Conservation (phyloP, 2,113 vertebrate genomes). For the Chionodraco myersi region DNA sequence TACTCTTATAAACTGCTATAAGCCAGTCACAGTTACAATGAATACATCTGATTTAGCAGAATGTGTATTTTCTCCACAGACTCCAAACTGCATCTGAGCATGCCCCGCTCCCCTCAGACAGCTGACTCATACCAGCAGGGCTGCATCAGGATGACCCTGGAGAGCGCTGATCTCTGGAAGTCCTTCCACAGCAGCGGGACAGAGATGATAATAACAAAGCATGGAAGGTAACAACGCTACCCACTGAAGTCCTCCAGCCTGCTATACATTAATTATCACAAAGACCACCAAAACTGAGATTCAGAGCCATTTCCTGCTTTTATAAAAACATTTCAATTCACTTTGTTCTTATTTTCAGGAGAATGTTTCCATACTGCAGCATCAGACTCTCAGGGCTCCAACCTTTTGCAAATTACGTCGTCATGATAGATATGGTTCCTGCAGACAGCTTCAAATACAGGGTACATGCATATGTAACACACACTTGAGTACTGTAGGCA, state of each 20-base stretch:
- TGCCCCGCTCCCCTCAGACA: slow-evolving; percentile 29
- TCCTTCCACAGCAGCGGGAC: slow-evolving; percentile 87
- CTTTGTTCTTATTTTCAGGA: slow-evolving; percentile 67
- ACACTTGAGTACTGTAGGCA: too few species aligned
- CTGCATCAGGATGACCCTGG: slow-evolving; percentile 82
- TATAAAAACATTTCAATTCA: neutral
- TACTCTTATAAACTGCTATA: neutral
- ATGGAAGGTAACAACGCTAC: slow-evolving; percentile 81
- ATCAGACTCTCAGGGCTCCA: slow-evolving; percentile 85
- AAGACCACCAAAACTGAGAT: neutral
- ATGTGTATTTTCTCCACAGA: slow-evolving; percentile 59
- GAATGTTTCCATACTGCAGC: slow-evolving; percentile 90
- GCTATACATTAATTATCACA: neutral
- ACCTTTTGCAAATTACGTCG: slow-evolving; percentile 85
- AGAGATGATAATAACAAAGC: slow-evolving; percentile 91
- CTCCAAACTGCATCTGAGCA: slow-evolving; percentile 55
- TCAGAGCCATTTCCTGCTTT: neutral
- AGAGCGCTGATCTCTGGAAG: slow-evolving; percentile 87
- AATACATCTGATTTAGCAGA: neutral
- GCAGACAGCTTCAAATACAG: slow-evolving; percentile 88
- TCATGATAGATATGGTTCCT: slow-evolving; percentile 88
- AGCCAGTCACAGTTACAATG: neutral
- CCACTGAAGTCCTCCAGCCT: neutral
- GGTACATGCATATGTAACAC: slow-evolving; percentile 65
- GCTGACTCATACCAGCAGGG: slow-evolving; percentile 71